Percentiles rank a stretch among this genome's conserved stretches.
These are phyloP conservation scores for Orthochromis indermauri DNA, from an alignment of 2,113 vertebrate species.

Conservation along the genomic window DNA sequence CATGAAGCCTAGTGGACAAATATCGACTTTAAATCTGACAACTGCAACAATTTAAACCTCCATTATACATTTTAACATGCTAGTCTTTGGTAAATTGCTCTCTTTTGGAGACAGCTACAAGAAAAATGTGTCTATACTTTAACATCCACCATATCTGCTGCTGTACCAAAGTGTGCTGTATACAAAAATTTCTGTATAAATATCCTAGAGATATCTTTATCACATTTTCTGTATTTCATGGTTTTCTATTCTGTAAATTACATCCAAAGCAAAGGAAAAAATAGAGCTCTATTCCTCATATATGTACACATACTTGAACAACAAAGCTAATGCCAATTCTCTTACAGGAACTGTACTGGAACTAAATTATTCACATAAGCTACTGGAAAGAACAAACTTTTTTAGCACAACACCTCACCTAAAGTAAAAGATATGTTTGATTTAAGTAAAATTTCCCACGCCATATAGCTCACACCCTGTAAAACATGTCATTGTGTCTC, in stretches of 20 bases:
- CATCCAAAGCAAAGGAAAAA: neutral
- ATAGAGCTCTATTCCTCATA: neutral
- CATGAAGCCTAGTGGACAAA: neutral
- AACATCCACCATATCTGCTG: neutral
- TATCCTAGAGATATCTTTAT: neutral
- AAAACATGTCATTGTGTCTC: neutral
- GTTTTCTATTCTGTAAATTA: neutral
- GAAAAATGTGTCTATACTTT: neutral
- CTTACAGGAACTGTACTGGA: neutral
- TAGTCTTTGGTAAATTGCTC: neutral
- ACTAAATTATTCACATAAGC: neutral
- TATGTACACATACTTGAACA: neutral
- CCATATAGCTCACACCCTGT: neutral
- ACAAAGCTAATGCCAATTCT: neutral
- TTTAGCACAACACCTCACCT: neutral
- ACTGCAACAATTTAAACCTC: neutral
- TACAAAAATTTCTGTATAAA: rapidly evolving
- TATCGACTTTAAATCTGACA: rapidly evolving
- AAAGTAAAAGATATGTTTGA: neutral
- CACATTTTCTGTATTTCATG: neutral
- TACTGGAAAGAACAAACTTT: neutral
- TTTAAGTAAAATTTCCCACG: neutral
- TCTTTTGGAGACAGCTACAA: neutral
- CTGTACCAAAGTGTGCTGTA: neutral
- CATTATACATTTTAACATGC: neutral